Evolutionary conservation across 2,797 vertebrate genomes (phyloP).

Genomic region (Acrossocheilus wenchowensis): DNA sequence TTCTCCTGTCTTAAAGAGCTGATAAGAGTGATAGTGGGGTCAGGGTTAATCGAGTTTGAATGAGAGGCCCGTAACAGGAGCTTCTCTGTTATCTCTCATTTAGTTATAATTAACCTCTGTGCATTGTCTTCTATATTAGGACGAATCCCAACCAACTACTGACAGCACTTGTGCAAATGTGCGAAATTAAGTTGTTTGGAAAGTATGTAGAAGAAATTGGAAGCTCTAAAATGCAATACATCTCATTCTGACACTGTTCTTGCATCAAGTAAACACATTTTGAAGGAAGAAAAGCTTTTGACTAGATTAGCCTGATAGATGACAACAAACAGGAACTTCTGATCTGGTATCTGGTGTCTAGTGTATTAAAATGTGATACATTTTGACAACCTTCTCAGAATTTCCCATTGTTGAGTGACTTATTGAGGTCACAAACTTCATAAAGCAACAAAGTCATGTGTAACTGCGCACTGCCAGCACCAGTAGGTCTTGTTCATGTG

Average conservation of each 20-base stretch:
- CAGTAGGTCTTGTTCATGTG: background rate
- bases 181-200: background rate
- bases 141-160: background rate
- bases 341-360: conserved; percentile 36
- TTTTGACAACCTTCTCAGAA: conserved; percentile 41
- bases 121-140: conserved; percentile 14
- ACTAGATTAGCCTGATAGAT: conserved; percentile 44
- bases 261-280: conserved; percentile 1
- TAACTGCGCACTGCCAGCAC: background rate
- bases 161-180: background rate
- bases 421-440: conserved; percentile 48
- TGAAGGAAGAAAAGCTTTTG: conserved; percentile 28
- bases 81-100: conserved; percentile 23
- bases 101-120: conserved; percentile 41
- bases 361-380: conserved; percentile 30
- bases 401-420: conserved; percentile 43
- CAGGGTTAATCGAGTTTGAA: conserved; percentile 41
- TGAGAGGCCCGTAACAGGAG: background rate
- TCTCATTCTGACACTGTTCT: conserved; percentile 4
- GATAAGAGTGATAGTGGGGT: conserved; percentile 38
- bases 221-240: background rate
- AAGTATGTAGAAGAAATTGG: background rate
- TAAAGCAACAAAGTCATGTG: conserved; percentile 34
- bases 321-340: conserved; percentile 17
- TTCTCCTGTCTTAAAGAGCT: conserved; percentile 19